Evolutionary conservation across 2,113 vertebrate species (phyloP).

Genomic region (Microtus montanus): DNA sequence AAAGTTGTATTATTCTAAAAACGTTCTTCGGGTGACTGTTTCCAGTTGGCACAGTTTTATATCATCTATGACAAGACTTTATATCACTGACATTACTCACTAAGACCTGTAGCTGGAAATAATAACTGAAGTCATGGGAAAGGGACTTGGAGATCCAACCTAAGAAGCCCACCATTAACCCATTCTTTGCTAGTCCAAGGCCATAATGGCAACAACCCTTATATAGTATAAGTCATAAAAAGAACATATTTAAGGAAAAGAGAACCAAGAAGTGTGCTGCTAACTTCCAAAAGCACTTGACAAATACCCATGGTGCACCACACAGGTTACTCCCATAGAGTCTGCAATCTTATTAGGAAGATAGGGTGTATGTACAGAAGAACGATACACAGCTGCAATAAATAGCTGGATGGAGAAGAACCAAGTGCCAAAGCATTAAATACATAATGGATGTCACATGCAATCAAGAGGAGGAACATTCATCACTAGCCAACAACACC

Average conservation of each 20-base stretch:
- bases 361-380: background rate
- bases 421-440: background rate
- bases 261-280: background rate
- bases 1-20: constrained; percentile 34
- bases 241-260: background rate
- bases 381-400: background rate
- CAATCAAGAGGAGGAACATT: background rate
- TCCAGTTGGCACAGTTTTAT: background rate
- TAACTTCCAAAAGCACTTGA: background rate
- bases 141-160: background rate
- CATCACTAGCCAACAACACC: background rate
- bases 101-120: background rate
- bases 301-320: background rate
- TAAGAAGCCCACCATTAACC: background rate
- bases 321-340: background rate
- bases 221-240: background rate
- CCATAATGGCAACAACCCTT: background rate
- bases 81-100: background rate
- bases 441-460: background rate
- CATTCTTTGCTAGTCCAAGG: constrained; percentile 7
- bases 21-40: background rate
- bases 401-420: constrained; percentile 1
- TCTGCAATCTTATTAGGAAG: background rate
- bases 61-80: background rate
- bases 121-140: background rate